These are phyloP conservation scores for Pyrrhosoma nymphula DNA, from an alignment of 2,888 invertebrate species.

Conservation along the genomic window DNA sequence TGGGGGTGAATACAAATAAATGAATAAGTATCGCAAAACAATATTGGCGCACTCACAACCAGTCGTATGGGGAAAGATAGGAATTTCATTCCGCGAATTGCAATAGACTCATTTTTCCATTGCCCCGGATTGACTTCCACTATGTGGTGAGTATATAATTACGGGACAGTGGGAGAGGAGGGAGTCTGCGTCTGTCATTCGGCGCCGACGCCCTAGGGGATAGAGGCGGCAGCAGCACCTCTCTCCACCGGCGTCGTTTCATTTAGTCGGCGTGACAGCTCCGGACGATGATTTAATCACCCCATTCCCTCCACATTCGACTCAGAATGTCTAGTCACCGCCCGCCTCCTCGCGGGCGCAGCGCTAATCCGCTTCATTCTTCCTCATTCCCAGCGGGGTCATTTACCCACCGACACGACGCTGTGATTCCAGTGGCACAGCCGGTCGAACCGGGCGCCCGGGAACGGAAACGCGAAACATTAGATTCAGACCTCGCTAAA, in stretches of 20 bases:
- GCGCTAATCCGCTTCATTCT: not conserved
- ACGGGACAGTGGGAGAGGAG: too few species aligned
- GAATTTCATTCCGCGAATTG: too few species aligned
- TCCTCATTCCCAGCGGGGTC: slow-evolving; percentile 12
- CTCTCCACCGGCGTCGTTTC: not conserved
- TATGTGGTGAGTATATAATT: too few species aligned
- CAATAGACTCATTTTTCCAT: too few species aligned
- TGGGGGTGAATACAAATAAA: too few species aligned
- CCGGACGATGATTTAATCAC: not conserved
- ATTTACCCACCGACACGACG: not conserved
- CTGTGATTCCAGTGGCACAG: not conserved
- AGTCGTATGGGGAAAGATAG: too few species aligned
- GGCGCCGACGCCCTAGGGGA: too few species aligned
- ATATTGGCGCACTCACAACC: too few species aligned
- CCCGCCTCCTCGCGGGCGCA: not conserved
- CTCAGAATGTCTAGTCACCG: not conserved
- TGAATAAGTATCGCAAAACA: too few species aligned
- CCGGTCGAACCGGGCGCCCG: not conserved
- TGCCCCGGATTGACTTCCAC: too few species aligned
- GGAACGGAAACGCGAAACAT: not conserved
- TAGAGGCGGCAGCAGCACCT: too few species aligned
- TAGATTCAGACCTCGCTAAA: not conserved
- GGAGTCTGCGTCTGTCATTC: too few species aligned
- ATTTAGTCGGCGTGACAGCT: not conserved
- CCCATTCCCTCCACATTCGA: not conserved